phyloP scores from a whole-genome alignment of 92 coral and sea anemone species.

The Micromussa lordhowensis region DNA sequence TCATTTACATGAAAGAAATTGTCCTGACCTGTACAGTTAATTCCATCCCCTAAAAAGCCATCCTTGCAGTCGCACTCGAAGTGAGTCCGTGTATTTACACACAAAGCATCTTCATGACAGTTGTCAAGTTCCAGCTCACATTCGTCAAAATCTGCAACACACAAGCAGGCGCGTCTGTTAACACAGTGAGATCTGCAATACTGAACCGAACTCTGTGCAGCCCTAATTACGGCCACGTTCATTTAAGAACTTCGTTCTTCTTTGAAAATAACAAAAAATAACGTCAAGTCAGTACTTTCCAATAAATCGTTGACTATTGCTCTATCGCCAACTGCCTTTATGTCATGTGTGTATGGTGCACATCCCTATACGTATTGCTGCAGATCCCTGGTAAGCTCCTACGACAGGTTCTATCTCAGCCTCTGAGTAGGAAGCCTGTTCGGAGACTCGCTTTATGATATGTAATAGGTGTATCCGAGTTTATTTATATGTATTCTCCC shows the following conservation, averaged over 20 bases:
- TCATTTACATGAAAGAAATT: neutral
- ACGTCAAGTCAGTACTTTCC: too few relatives aligned
- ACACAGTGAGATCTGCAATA: neutral
- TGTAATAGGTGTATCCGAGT: neutral
- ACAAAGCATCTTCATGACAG: slow-evolving; percentile 83
- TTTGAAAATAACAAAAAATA: too few relatives aligned
- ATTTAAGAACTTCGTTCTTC: too few relatives aligned
- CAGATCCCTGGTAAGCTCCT: too few relatives aligned
- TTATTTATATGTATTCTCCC: neutral
- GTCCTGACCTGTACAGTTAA: slow-evolving; percentile 73
- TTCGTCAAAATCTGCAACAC: slow-evolving; percentile 76
- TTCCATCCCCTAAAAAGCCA: slow-evolving; percentile 82
- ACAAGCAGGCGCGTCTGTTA: neutral
- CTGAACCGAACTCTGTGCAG: too few relatives aligned
- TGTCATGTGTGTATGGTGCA: too few relatives aligned
- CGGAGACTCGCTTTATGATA: neutral
- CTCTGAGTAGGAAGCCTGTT: neutral
- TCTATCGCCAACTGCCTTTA: too few relatives aligned
- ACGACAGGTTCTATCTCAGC: too few relatives aligned
- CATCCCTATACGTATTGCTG: too few relatives aligned
- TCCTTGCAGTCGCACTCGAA: slow-evolving; percentile 79
- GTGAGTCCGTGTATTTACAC: slow-evolving; percentile 73
- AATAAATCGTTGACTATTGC: too few relatives aligned
- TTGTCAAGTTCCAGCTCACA: slow-evolving; percentile 70
- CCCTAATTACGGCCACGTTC: too few relatives aligned